Base-by-base conservation (phyloP, 2,888 invertebrate genomes). In the Tiliacea citrago region DNA sequence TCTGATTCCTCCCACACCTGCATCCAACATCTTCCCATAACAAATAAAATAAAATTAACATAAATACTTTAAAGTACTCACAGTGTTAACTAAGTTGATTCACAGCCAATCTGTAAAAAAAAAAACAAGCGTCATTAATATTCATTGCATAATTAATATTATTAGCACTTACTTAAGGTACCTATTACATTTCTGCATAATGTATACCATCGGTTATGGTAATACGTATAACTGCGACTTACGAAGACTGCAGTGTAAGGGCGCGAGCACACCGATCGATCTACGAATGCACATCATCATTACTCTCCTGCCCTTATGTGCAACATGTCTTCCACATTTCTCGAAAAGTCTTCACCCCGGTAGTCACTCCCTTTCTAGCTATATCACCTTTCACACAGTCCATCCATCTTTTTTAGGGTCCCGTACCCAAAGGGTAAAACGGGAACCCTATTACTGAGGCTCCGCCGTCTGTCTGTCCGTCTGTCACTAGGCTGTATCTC, bases 21-120 rank as follows among this genome's bases (percentile, higher is more conserved):
- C n/a, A 1, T 12, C n/a, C 72, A 10, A 6, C 10, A 39, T 42
- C 45, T 60, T 70, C 29, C 47, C 62, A 53, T 81, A 70, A 57
- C 29, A 61, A 72, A 75, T 58, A 45, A 24, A 61, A 80, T 84
- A 72, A 71, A 61, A 80, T 84, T 75, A 71, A 61, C 76, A 84
- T 82, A 82, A 84, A 66, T 81, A 80, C 24, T 68, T 77, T 4
- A 65, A 72, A 58, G 21, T 69, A 90, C 91, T 91, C 77, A 91
- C 91, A 83, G 66, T 89, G 69, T 86, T 84, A 77, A 87, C 86
- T 88, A 84, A 85, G 87, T 81, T 73, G 83, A 79, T 83, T 81
- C 86, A 88, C 91, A 85, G 88, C 88, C 86, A 77, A 86, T 81
- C 82, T 85, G 91, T 83, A 90, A 73, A 88, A 89, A 79, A n/a